phyloP scores from a whole-genome alignment of 2,888 invertebrate genomes.

The Oscheius sp. region DNA sequence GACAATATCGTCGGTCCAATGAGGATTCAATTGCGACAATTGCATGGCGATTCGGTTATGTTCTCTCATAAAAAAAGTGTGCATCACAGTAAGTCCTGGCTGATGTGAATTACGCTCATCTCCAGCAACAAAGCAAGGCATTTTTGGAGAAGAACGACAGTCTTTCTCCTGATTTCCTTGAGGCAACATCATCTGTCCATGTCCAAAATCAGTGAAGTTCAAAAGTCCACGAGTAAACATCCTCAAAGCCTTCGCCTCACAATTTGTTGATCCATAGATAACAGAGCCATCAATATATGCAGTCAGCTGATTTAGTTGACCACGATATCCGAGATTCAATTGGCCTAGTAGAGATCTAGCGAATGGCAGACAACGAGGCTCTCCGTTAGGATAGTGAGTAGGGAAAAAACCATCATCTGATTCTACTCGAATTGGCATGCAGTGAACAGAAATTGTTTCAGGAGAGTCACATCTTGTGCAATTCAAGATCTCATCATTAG shows the following conservation, averaged over 20 bases:
- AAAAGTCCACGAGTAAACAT: slow-evolving; percentile 75
- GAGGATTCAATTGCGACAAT: slow-evolving; percentile 63
- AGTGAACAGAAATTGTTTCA: slow-evolving; percentile 89
- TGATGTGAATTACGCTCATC: slow-evolving; percentile 67
- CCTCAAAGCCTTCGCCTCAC: slow-evolving; percentile 82
- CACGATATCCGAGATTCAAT: slow-evolving; percentile 77
- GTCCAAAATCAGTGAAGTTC: slow-evolving; percentile 68
- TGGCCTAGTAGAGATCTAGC: slow-evolving; percentile 94
- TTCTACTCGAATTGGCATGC: slow-evolving; percentile 90
- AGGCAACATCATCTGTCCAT: slow-evolving; percentile 64
- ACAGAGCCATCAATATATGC: slow-evolving; percentile 83
- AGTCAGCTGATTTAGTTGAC: slow-evolving; percentile 78
- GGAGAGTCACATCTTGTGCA: slow-evolving; percentile 82
- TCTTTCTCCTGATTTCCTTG: slow-evolving; percentile 69
- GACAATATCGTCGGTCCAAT: slow-evolving; percentile 71
- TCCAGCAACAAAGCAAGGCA: slow-evolving; percentile 68
- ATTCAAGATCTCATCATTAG: slow-evolving; percentile 68
- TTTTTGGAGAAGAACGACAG: slow-evolving; percentile 62
- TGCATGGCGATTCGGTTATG: slow-evolving; percentile 68
- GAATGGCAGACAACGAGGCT: slow-evolving; percentile 87
- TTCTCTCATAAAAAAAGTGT: slow-evolving; percentile 69
- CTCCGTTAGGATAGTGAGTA: slow-evolving; percentile 83
- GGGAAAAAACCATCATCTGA: slow-evolving; percentile 86
- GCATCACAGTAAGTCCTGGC: slow-evolving; percentile 68
- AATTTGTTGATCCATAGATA: slow-evolving; percentile 88